Percentiles rank a stretch among this genome's conserved stretches.
Evolutionary conservation across 1,140 invertebrate species (phyloP).

Genomic region (Contarinia nasturtii): DNA sequence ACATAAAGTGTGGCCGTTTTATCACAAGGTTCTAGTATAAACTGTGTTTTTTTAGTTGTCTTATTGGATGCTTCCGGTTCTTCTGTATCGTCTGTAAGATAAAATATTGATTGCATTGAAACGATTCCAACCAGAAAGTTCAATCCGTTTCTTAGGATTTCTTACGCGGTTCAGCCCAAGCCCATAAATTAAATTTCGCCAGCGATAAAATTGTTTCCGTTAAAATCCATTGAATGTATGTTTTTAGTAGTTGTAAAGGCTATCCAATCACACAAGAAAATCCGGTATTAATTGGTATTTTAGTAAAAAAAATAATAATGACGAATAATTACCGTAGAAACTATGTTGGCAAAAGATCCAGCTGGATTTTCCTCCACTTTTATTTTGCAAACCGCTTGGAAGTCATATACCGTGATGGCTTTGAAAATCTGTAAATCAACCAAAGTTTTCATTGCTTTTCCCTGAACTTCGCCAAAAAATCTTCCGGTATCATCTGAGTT

Average conservation of each 20-base stretch:
- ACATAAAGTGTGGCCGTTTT: neutral
- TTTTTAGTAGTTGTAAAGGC: slow-evolving; percentile 4
- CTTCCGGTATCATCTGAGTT: slow-evolving; percentile 45
- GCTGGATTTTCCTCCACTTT: neutral
- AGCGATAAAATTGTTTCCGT: neutral
- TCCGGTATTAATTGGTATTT: neutral
- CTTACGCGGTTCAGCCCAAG: neutral
- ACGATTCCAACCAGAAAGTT: too few species aligned
- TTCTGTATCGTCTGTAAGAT: too few species aligned
- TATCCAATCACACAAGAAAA: neutral
- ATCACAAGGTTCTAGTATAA: neutral
- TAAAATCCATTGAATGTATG: neutral
- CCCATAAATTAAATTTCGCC: neutral
- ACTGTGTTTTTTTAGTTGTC: neutral
- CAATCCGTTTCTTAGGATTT: neutral
- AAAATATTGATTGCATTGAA: too few species aligned
- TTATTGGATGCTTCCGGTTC: neutral
- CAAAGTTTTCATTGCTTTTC: slow-evolving; percentile 58
- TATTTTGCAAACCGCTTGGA: slow-evolving; percentile 57
- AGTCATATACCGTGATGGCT: slow-evolving; percentile 62
- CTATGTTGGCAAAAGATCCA: neutral
- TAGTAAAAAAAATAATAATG: neutral
- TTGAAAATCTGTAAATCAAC: slow-evolving; percentile 53
- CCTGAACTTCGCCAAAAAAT: slow-evolving; percentile 73
- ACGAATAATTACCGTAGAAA: neutral